A percentile compares a stretch with the other conserved stretches of the same genome.
phyloP scores from a whole-genome alignment of 2,797 vertebrate genomes.

The Todus mexicanus region DNA sequence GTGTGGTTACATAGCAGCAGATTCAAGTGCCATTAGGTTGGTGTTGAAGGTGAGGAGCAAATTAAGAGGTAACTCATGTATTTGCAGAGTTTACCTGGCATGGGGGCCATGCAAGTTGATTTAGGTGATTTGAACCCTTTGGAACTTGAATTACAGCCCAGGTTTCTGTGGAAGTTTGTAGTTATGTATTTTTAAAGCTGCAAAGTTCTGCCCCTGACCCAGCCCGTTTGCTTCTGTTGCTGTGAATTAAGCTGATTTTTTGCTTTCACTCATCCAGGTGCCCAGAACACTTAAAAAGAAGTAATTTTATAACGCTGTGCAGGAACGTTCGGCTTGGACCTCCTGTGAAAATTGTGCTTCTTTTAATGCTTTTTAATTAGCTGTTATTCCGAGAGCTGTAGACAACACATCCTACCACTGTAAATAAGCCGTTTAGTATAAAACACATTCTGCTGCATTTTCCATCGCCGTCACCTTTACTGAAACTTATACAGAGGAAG shows the following conservation, averaged over 20 bases:
- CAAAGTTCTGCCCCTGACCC: not conserved
- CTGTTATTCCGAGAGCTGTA: not conserved
- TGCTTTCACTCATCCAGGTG: not conserved
- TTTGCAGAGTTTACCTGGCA: not conserved
- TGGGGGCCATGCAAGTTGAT: not conserved
- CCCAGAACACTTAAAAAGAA: not conserved
- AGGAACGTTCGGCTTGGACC: not conserved
- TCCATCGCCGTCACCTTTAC: not conserved
- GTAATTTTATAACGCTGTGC: not conserved
- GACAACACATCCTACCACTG: not conserved
- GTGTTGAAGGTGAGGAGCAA: not conserved
- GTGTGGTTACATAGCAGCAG: not conserved
- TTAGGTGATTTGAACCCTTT: not conserved
- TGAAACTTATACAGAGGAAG: not conserved
- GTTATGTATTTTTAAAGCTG: not conserved
- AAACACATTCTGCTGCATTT: not conserved
- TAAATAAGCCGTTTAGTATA: not conserved
- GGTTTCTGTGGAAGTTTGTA: not conserved
- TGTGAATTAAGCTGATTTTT: not conserved
- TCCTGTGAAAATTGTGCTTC: not conserved
- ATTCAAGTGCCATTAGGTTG: not conserved
- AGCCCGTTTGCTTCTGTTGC: not conserved
- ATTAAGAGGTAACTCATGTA: not conserved
- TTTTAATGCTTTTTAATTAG: not conserved
- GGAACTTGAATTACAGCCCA: not conserved